Base-by-base conservation (phyloP, 2,797 vertebrate species). In the Rhincodon typus region DNA sequence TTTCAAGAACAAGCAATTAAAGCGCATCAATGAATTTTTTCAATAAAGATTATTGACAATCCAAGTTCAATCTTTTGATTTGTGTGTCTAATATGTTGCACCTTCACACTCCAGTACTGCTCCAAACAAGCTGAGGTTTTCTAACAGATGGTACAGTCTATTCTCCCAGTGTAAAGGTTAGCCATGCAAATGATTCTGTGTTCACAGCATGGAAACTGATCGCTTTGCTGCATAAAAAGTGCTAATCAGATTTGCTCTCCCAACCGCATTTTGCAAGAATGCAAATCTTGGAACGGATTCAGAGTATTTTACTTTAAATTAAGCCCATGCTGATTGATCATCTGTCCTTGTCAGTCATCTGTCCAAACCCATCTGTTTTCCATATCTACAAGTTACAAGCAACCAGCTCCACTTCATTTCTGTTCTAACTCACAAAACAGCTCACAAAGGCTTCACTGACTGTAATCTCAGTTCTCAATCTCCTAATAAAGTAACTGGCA, bases 301-400 rank as follows among this genome's bases (percentile, higher is more conserved):
- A 95, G 93, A 96, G 46, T 67, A 95, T 95, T 95, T 95, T 94
- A 94, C 88, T 87, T 96, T 94, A 96, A 96, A 95, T 87, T 91
- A 96, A 95, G 38, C 88, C 96, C 96, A 96, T 84, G 95, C 96
- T 96, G 96, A 15, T 94, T 95, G 96, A 94, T 96, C 96, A 96
- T 96, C 96, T 95, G 96, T 95, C 96, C 86, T 53, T 96, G 87
- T 53, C 88, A 53, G 79, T 95, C 95, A 95, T 94, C 90, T 94
- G 90, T 69, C 66, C 66, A 69, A 94, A 69, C n/a, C n/a, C 90
- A 94, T 69, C 90, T 94, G 90, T 69, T 67, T 69, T 12, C 66
- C 30, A 34, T 91, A 91, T 66, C 62, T 91, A 8, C 57, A 8
- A 91, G 62, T 66, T n/a, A 34, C 15, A 91, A 66, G 50, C 30